phyloP scores from a whole-genome alignment of 2,797 vertebrate genomes.

The Melanogrammus aeglefinus region DNA sequence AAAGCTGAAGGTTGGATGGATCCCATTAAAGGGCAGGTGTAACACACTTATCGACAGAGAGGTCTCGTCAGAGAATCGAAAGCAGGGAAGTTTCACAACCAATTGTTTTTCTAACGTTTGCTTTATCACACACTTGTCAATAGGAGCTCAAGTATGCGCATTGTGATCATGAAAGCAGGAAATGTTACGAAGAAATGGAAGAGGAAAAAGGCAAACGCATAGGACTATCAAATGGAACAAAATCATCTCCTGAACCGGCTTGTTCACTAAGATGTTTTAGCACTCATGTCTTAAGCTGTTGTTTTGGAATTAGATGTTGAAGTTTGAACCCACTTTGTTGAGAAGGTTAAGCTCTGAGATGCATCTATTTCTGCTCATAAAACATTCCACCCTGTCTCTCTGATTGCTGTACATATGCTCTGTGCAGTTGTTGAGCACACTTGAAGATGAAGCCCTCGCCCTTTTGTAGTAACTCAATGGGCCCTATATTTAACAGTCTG shows the following conservation, averaged over 20 bases:
- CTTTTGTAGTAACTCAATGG: background rate
- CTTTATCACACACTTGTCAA: constrained; percentile 16
- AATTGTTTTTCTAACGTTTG: background rate
- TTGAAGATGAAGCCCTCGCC: background rate
- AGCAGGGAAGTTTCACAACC: constrained; percentile 6
- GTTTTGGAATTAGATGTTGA: background rate
- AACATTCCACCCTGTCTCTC: background rate
- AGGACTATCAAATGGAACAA: background rate
- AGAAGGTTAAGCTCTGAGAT: too few relatives aligned
- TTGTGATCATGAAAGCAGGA: constrained; percentile 15
- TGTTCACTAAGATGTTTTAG: background rate
- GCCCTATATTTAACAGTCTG: too few relatives aligned
- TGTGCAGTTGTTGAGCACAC: too few relatives aligned
- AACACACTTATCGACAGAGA: constrained; percentile 18
- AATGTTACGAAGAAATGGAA: background rate
- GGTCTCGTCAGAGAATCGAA: constrained; percentile 21
- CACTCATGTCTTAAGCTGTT: background rate
- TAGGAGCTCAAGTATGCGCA: constrained; percentile 4
- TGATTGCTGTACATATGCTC: background rate
- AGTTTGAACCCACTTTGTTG: background rate
- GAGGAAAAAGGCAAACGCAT: background rate
- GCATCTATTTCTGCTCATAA: background rate
- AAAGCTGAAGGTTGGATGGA: constrained; percentile 20
- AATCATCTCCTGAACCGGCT: too few relatives aligned
- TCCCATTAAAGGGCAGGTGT: constrained; percentile 25